Conservation (phyloP, 2,888 invertebrate species). For the Rhagophthalmus giganteus region DNA sequence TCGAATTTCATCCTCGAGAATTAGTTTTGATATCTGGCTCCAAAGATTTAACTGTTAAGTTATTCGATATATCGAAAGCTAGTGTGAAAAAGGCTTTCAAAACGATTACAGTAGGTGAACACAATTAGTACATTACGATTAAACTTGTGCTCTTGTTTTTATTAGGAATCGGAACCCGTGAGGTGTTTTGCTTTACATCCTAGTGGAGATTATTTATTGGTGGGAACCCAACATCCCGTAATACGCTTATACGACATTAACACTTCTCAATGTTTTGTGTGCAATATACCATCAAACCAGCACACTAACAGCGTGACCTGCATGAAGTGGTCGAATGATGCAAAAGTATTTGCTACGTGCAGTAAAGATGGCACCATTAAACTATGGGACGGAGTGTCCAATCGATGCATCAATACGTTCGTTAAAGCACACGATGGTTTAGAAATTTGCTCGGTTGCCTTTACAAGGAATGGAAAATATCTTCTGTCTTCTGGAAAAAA, state of each 20-base stretch:
- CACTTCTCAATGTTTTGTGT: conserved; percentile 94
- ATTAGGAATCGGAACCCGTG: conserved; percentile 87
- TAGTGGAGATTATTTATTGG: conserved; percentile 89
- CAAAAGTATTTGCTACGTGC: conserved; percentile 77
- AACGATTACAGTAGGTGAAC: conserved; percentile 80
- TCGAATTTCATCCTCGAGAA: conserved; percentile 96
- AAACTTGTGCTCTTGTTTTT: too few relatives aligned
- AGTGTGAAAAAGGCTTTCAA: conserved; percentile 98
- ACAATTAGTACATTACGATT: too few relatives aligned
- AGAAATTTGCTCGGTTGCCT: conserved; percentile 91
- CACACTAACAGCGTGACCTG: conserved; percentile 78
- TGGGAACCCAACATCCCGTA: conserved; percentile 90
- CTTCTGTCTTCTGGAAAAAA: conserved; percentile 94
- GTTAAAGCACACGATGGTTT: conserved; percentile 91
- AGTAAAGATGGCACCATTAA: conserved; percentile 94
- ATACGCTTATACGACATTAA: conserved; percentile 92
- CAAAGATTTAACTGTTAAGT: conserved; percentile 89
- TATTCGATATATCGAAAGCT: conserved; percentile 98
- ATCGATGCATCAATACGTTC: conserved; percentile 91
- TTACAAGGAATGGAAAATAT: conserved; percentile 97
- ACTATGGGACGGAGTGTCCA: conserved; percentile 96
- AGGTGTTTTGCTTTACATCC: conserved; percentile 93
- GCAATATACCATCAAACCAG: conserved; percentile 84
- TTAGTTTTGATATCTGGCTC: conserved; percentile 95
- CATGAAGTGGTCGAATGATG: conserved; percentile 73